These are phyloP conservation scores for Drosophila dunni DNA, from an alignment of 1,140 invertebrate species.

Conservation along the genomic window DNA sequence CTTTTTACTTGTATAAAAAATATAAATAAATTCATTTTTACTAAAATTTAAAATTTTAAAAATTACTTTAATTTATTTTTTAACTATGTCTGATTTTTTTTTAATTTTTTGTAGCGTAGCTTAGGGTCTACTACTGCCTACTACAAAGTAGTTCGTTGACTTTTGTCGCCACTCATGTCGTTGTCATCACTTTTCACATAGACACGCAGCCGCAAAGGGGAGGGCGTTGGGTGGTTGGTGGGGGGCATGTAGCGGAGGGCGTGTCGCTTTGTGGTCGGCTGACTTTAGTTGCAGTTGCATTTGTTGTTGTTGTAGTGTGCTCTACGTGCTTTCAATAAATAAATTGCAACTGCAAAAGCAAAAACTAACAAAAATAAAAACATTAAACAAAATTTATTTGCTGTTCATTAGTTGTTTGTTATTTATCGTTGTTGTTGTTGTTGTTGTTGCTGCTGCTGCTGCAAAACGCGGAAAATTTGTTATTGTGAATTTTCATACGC, in stretches of 20 bases:
- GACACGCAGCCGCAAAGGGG: conserved; percentile 38
- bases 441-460: conserved; percentile 26
- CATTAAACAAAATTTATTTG: conserved; percentile 63
- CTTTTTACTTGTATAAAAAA: not conserved
- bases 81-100: not conserved
- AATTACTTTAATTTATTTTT: not conserved
- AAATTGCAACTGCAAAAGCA: conserved; percentile 43
- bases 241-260: too few relatives aligned
- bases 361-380: conserved; percentile 36
- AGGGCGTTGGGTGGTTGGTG: conserved; percentile 45
- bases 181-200: conserved; percentile 34
- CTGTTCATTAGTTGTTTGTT: conserved; percentile 40
- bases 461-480: conserved; percentile 77
- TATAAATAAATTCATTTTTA: too few relatives aligned
- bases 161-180: conserved; percentile 27
- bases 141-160: conserved; percentile 63
- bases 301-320: conserved; percentile 34
- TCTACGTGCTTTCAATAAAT: conserved; percentile 72
- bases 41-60: too few relatives aligned
- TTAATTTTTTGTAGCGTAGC: conserved; percentile 10
- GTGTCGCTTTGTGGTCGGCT: conserved; percentile 51
- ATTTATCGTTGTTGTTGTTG: conserved; percentile 27
- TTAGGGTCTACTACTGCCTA: conserved; percentile 53
- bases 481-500: conserved; percentile 70
- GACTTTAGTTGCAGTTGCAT: conserved; percentile 49